Evolutionary conservation across 2,797 vertebrate species (phyloP).

Genomic region (Pteropus rufus): DNA sequence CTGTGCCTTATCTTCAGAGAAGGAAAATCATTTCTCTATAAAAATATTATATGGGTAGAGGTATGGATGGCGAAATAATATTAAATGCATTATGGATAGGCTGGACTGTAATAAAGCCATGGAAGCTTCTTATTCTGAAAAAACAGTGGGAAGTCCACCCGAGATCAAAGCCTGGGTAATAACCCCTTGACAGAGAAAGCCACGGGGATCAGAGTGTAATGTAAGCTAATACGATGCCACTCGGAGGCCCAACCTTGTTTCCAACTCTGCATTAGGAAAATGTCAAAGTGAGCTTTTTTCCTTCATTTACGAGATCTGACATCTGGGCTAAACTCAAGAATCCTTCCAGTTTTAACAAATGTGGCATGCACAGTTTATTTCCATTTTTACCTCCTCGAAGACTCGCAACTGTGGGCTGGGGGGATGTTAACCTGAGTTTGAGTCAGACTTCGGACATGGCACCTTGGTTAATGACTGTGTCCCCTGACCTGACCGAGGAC

Average conservation of each 20-base stretch:
- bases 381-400: not conserved
- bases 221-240: not conserved
- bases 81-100: conserved; percentile 57
- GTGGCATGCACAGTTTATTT: not conserved
- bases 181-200: conserved; percentile 51
- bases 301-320: not conserved
- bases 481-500: too few species aligned
- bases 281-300: not conserved
- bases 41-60: conserved; percentile 48
- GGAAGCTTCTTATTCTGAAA: conserved; percentile 26
- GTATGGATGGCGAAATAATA: conserved; percentile 42
- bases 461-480: not conserved
- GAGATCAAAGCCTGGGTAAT: conserved; percentile 62
- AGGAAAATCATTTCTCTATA: conserved; percentile 54
- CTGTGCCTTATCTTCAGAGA: conserved; percentile 62
- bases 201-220: not conserved
- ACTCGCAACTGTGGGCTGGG: not conserved
- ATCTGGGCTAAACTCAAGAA: not conserved
- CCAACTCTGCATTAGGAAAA: not conserved
- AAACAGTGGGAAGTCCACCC: conserved; percentile 34
- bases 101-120: conserved; percentile 28
- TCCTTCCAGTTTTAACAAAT: not conserved
- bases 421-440: not conserved
- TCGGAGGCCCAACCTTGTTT: not conserved
- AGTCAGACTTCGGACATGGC: not conserved